Evolutionary conservation across 2,797 vertebrate species (phyloP).

Genomic region (Capromys pilorides): DNA sequence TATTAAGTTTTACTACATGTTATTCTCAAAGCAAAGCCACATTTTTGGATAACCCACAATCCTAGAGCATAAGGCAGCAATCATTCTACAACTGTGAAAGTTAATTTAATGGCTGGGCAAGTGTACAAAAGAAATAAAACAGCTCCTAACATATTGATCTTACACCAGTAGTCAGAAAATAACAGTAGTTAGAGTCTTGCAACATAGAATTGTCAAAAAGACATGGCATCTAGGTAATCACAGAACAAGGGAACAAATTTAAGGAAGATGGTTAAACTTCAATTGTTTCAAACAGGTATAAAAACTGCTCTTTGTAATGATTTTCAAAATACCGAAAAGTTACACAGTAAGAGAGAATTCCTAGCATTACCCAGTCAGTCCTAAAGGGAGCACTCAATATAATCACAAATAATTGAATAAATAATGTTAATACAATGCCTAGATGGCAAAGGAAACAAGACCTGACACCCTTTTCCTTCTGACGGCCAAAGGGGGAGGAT

Average conservation of each 20-base stretch:
- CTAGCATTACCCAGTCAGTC: not conserved
- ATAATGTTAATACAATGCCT: not conserved
- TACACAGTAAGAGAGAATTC: not conserved
- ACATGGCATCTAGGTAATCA: not conserved
- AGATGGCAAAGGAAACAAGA: not conserved
- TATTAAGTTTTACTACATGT: not conserved
- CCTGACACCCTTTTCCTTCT: not conserved
- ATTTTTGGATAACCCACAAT: not conserved
- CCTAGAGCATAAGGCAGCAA: not conserved
- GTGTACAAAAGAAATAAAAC: slow-evolving; percentile 39
- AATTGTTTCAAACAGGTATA: not conserved
- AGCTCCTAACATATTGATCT: not conserved
- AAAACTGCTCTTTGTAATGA: not conserved
- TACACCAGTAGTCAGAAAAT: not conserved
- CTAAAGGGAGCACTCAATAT: not conserved
- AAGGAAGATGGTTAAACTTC: not conserved
- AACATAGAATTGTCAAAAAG: not conserved
- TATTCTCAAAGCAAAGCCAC: not conserved
- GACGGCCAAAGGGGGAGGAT: not conserved
- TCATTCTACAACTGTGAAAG: not conserved
- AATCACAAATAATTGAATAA: not conserved
- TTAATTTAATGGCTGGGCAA: slow-evolving; percentile 10
- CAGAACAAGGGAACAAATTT: not conserved
- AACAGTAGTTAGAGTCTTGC: not conserved
- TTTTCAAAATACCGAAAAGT: not conserved